Evolutionary conservation across 2,888 invertebrate species (phyloP).

Genomic region (Drosophila hamatofila): DNA sequence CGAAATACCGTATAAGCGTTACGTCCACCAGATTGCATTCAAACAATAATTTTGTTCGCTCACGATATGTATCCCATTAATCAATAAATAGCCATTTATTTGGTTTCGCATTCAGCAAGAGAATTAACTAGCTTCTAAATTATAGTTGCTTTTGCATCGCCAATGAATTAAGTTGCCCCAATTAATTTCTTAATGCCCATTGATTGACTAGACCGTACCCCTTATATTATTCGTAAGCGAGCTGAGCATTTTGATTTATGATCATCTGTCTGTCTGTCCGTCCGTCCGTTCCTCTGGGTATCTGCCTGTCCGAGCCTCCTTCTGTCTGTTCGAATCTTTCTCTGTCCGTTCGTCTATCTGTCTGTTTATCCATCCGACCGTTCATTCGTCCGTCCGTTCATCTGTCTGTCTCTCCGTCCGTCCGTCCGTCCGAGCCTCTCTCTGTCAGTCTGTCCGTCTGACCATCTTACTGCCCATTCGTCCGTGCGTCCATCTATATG

Average conservation of each 20-base stretch:
- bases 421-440: not conserved
- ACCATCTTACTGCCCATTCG: too few species aligned
- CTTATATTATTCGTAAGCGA: not conserved
- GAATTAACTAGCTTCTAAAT: too few species aligned
- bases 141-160: not conserved
- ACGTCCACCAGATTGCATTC: not conserved
- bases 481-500: not conserved
- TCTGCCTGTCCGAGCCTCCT: not conserved
- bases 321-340: not conserved
- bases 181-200: slow-evolving; percentile 2
- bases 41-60: not conserved
- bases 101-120: not conserved
- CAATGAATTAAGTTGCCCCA: not conserved
- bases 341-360: not conserved
- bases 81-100: not conserved
- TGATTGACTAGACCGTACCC: not conserved
- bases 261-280: not conserved
- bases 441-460: not conserved
- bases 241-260: not conserved
- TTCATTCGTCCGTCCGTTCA: not conserved
- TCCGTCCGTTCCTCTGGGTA: not conserved
- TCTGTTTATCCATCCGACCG: too few species aligned
- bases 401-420: not conserved
- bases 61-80: too few species aligned
- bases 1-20: rapidly evolving